Conservation (phyloP, 2,113 vertebrate genomes). For the Brachyhypopomus gauderio region DNA sequence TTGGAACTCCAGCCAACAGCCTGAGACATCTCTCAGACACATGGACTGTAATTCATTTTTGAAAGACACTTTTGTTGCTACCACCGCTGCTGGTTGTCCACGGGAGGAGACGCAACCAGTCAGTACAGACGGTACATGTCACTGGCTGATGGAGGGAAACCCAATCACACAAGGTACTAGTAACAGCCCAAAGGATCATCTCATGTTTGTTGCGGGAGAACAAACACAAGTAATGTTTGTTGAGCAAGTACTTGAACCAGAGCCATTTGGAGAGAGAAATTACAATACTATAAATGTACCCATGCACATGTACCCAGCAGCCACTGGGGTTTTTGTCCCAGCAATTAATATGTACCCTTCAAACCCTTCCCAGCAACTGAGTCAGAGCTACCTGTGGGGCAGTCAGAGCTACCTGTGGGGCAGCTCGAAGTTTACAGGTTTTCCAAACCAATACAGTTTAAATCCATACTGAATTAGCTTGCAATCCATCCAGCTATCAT, state of each 20-base stretch:
- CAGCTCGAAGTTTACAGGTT: not conserved
- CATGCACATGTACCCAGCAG: not conserved
- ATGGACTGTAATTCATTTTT: not conserved
- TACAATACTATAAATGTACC: not conserved
- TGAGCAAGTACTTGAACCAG: not conserved
- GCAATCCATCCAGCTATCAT: not conserved
- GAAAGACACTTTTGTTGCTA: not conserved
- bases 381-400: not conserved
- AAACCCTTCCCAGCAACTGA: not conserved
- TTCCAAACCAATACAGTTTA: not conserved
- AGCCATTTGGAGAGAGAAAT: not conserved
- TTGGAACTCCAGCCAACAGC: not conserved
- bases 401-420: not conserved
- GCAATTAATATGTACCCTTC: not conserved
- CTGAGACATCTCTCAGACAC: not conserved
- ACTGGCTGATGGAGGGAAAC: not conserved
- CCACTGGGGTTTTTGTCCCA: not conserved
- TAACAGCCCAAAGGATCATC: not conserved
- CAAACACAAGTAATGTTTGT: not conserved
- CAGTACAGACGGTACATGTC: not conserved
- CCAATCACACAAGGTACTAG: not conserved
- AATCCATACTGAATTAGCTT: not conserved
- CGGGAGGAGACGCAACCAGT: slow-evolving; percentile 10
- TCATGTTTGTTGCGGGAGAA: not conserved
- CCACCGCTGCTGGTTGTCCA: not conserved